phyloP scores from a whole-genome alignment of 2,888 invertebrate species.

The Steromphala cineraria region DNA sequence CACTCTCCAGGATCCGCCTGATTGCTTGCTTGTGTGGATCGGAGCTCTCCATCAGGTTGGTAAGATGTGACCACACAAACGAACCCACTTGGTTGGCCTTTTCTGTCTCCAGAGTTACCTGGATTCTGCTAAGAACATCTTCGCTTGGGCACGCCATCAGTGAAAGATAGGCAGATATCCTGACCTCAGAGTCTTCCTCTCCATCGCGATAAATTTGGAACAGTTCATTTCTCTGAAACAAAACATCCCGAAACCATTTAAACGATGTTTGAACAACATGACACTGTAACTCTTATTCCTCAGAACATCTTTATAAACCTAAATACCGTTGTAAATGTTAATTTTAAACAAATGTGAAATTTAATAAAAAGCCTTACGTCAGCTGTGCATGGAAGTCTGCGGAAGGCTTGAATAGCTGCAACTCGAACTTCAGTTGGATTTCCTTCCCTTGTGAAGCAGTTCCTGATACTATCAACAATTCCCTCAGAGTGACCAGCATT shows the following conservation, averaged over 20 bases:
- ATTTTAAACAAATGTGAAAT: background rate
- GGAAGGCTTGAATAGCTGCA: constrained; percentile 87
- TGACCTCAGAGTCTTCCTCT: constrained; percentile 86
- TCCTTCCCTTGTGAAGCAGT: constrained; percentile 76
- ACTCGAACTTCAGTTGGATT: constrained; percentile 84
- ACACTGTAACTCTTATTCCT: no score
- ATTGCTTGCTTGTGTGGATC: constrained; percentile 89
- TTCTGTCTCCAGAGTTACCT: constrained; percentile 68
- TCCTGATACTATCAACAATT: constrained; percentile 50
- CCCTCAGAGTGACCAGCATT: constrained; percentile 85
- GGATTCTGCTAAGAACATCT: constrained; percentile 83
- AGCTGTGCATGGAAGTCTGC: constrained; percentile 82
- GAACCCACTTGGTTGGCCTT: constrained; percentile 86
- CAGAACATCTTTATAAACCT: background rate
- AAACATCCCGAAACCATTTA: no score
- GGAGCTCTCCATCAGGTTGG: constrained; percentile 89
- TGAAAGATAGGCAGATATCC: constrained; percentile 91
- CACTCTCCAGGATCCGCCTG: constrained; percentile 89
- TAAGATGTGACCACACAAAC: constrained; percentile 95
- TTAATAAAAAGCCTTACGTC: constrained; percentile 59
- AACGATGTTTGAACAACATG: no score
- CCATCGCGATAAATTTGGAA: constrained; percentile 84
- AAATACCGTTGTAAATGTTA: background rate
- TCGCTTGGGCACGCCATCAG: constrained; percentile 92
- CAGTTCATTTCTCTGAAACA: constrained; percentile 67